Base-by-base conservation (phyloP, 2,888 invertebrate species). In the Isotomurus palustris region DNA sequence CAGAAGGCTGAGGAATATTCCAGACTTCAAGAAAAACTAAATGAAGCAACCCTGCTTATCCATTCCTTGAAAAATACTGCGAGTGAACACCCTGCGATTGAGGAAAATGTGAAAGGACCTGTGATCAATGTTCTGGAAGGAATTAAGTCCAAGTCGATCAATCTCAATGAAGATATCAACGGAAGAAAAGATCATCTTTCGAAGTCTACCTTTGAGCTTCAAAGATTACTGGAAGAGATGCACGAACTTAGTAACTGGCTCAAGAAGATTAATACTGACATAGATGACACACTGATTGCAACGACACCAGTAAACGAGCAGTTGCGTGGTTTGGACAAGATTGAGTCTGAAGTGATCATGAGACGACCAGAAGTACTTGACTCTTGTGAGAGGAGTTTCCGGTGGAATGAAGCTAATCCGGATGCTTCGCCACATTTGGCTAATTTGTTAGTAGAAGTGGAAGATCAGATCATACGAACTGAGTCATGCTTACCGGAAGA, bases 401-500 rank as follows among this genome's bases (percentile, higher is more conserved):
- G 56, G 36, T 64, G 64, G 48, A 51, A 54, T 21, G 60, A 66
- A 22, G 67, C 69, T 49, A 60, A 66, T 29, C 56, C 63, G 1
- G 63, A 64, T 12, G 54, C 55, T 27, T 28, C 59, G 14, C 29
- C 43, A 6, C 55, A 60, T 14, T 38, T 64, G 5, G 27, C 44
- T 8, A 53, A 58, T 66, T 80, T 81, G 55, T 77, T 84, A 1
- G 79, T 79, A 0, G 81, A 84, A 66, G 76, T 88, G 22, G 80
- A 59, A 35, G 43, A 54, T 0, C 60, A 56, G 19, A 24, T 60
- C 3, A 35, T 63, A 8, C 53, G 61, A 24, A 79, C 88, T 6
- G 87, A 88, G 67, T 83, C 85, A 66, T 79, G 80, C 21, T 83
- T 91, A 8, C 79, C 80, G 28, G 78, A 81, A 5, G 88, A 91